phyloP scores from a whole-genome alignment of 2,113 vertebrate genomes.

The Brachionichthys hirsutus region DNA sequence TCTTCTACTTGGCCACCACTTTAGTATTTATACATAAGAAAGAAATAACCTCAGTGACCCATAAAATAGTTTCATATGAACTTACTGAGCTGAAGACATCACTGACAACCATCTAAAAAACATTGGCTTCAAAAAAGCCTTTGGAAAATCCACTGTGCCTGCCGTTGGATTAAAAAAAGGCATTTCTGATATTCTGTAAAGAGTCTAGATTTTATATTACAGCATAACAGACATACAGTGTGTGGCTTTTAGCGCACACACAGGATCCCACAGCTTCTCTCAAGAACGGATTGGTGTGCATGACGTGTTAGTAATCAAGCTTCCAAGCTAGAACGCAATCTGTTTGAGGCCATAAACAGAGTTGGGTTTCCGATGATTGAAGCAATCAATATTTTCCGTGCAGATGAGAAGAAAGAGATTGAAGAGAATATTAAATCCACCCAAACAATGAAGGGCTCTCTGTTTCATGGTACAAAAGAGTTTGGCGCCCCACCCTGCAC shows the following conservation, averaged over 20 bases:
- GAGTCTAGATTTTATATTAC: conserved; percentile 20
- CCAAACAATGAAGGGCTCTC: too few species aligned
- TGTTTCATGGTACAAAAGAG: not conserved
- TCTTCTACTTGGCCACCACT: not conserved
- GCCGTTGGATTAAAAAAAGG: conserved; percentile 10
- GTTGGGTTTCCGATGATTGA: conserved; percentile 4
- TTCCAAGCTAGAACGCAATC: conserved; percentile 21
- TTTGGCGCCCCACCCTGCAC: conserved; percentile 84
- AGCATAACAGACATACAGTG: conserved; percentile 33
- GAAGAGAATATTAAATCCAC: not conserved
- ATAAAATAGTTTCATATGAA: not conserved
- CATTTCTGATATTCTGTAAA: conserved; percentile 26
- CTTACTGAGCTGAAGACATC: conserved; percentile 5
- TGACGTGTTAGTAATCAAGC: conserved; percentile 32
- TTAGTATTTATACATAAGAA: conserved; percentile 4
- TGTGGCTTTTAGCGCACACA: conserved; percentile 21
- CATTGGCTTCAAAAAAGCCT: conserved; percentile 13
- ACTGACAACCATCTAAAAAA: conserved; percentile 35
- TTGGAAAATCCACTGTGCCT: conserved; percentile 6
- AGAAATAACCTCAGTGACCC: conserved; percentile 19
- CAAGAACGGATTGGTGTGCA: conserved; percentile 13
- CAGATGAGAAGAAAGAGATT: not conserved
- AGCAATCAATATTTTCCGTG: not conserved
- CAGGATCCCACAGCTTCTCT: conserved; percentile 10
- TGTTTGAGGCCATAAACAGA: conserved; percentile 15